Evolutionary conservation across 2,797 vertebrate genomes (phyloP), one percentile per base, ranked within the genome.

Genomic region (Chelon labrosus): DNA sequence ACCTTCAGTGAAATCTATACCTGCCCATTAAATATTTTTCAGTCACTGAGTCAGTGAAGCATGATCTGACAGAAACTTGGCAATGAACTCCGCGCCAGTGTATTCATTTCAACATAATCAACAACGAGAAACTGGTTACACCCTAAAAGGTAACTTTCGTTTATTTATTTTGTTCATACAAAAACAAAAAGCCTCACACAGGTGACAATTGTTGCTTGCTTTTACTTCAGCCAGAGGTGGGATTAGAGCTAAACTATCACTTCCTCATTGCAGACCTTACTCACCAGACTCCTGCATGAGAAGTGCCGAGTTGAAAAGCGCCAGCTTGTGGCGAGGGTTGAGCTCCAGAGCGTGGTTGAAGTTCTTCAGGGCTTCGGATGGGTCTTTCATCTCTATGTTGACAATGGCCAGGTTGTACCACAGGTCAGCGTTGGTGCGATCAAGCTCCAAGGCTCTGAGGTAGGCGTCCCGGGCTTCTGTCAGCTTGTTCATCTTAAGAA

Each of bases 341-440:
- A 99, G 93, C 85, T 97, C 96, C 70, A 99, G 93, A 0, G 98
- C 98, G 41, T 71, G 96, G 90, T 99, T 98, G 86, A 99, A 99
- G 88, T 98, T 98, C 85, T 94, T 97, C 73, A 99, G 91, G 13
- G 98, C 98, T 85, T 99, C 98, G 0, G 95, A 83, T 1, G 97
- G 96, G 82, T 98, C 97, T 91, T 98, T 99, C 94, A 99, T 96
- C 91, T 99, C 98, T 53, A 99, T 99, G 86, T 97, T 96, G 85
- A 99, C 98, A 57, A 99, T 99, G 19, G 98, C 98, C 87, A 99
- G 90, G 89, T 99, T 99, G 93, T 99, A 99, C 98, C 98, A 99
- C 72, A 99, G 94, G 85, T 99, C 98, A 27, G 98, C 96, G 62
- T 99, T 99, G 81, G 89, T 94, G 79, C 87, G 94, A 87, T 99